Conservation (phyloP, 2,797 vertebrate species). For the Muraenolepis orangiensis region DNA sequence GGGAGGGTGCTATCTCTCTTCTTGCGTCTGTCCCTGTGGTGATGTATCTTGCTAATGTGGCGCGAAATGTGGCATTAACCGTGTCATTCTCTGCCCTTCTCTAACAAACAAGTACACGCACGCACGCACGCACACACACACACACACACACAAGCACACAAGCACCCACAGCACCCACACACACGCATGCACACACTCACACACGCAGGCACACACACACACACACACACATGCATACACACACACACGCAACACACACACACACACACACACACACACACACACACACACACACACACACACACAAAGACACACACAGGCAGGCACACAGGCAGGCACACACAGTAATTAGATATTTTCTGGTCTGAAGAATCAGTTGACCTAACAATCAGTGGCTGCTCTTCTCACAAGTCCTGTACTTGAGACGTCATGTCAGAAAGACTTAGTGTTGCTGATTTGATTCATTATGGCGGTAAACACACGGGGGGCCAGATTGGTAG, state of each 20-base stretch:
- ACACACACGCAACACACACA: conserved; percentile 18
- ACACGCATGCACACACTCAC: neutral
- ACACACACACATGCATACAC: conserved; percentile 19
- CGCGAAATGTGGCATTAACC: conserved; percentile 67
- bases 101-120: conserved; percentile 20
- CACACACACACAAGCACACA: conserved; percentile 20
- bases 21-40: conserved; percentile 57
- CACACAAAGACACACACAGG: conserved; percentile 37
- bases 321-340: conserved; percentile 35
- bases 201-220: conserved; percentile 14
- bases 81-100: conserved; percentile 42
- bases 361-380: conserved; percentile 62
- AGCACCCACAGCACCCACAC: conserved; percentile 7
- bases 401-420: conserved; percentile 40
- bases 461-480: conserved; percentile 39
- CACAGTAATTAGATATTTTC: conserved; percentile 45
- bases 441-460: conserved; percentile 41
- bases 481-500: conserved; percentile 5
- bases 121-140: conserved; percentile 5
- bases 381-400: conserved; percentile 49
- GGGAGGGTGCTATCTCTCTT: conserved; percentile 48
- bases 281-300: conserved; percentile 25
- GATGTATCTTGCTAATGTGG: conserved; percentile 71
- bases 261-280: conserved; percentile 21
- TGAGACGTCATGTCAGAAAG: conserved; percentile 38